Percentiles rank a stretch among this genome's conserved stretches.
Evolutionary conservation across 2,888 invertebrate genomes (phyloP).

Genomic region (Drosophila yooni): DNA sequence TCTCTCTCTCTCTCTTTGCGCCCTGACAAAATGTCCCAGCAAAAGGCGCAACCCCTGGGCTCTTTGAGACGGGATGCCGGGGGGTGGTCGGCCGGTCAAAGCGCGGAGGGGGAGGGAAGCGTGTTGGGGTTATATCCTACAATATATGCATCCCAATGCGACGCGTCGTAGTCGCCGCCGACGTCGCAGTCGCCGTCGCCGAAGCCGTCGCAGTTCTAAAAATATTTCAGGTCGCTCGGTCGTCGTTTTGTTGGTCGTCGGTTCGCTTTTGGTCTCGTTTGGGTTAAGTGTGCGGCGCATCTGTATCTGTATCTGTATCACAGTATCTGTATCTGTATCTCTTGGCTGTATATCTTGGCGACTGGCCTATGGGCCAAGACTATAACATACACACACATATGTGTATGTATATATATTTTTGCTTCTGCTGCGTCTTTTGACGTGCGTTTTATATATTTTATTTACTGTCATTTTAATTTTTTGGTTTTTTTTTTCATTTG

Average conservation of each 20-base stretch:
- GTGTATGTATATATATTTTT: constrained; percentile 2
- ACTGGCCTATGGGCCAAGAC: constrained; percentile 39
- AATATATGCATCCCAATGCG: constrained; percentile 72
- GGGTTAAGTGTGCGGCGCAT: constrained; percentile 79
- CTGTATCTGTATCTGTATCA: constrained; percentile 62
- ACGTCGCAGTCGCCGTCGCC: constrained; percentile 23
- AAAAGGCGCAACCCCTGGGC: constrained; percentile 42
- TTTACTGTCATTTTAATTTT: constrained; percentile 3
- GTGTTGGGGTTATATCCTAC: constrained; percentile 28
- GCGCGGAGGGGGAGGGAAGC: background rate
- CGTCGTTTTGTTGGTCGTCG: constrained; percentile 62
- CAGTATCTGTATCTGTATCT: constrained; percentile 29
- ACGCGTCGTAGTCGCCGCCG: constrained; percentile 18
- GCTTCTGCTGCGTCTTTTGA: constrained; percentile 31
- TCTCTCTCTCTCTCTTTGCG: constrained; percentile 10
- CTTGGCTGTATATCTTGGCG: constrained; percentile 33
- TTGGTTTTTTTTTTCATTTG: constrained; percentile 18
- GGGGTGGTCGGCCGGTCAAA: constrained; percentile 45
- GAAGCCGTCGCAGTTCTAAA: constrained; percentile 71
- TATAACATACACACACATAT: constrained; percentile 4
- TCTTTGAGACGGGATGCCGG: background rate
- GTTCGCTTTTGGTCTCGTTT: constrained; percentile 79
- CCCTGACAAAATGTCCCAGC: constrained; percentile 55
- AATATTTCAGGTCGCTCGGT: constrained; percentile 79
- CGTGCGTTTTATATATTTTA: constrained; percentile 19